Percentiles rank a stretch among this genome's conserved stretches.
phyloP scores from a whole-genome alignment of 1,140 invertebrate genomes.

The Drosophila murphyi region DNA sequence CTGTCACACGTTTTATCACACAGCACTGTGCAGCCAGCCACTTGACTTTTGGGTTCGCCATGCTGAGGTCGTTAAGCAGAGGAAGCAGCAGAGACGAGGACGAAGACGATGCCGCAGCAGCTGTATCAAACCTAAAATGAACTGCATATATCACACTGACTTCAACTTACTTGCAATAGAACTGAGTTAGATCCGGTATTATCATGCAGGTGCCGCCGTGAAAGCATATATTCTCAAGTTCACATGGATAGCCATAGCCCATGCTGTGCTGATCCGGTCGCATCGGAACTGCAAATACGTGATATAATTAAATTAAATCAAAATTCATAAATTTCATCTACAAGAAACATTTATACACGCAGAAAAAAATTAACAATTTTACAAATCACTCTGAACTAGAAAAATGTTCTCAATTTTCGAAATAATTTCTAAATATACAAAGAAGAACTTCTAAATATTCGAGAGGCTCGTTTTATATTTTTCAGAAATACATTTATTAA shows the following conservation, averaged over 20 bases:
- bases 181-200: constrained; percentile 90
- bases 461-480: too few species aligned
- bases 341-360: constrained; percentile 23
- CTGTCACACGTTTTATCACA: constrained; percentile 71
- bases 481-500: too few species aligned
- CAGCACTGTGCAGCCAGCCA: constrained; percentile 35
- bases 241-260: constrained; percentile 71
- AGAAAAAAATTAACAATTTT: background rate
- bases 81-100: too few species aligned
- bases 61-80: constrained; percentile 6
- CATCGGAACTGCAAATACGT: constrained; percentile 39
- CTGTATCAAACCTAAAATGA: constrained; percentile 15
- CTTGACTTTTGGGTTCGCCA: constrained; percentile 56
- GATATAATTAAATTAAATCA: constrained; percentile 13
- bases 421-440: too few species aligned
- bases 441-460: too few species aligned
- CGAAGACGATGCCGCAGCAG: background rate
- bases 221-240: constrained; percentile 87
- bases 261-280: constrained; percentile 45
- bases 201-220: constrained; percentile 93
- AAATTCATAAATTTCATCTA: constrained; percentile 31
- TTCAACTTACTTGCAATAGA: constrained; percentile 91
- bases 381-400: too few species aligned
- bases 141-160: background rate
- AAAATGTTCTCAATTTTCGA: too few species aligned